Conservation (phyloP, 2,888 invertebrate genomes). For the Criorhina ranunculi region DNA sequence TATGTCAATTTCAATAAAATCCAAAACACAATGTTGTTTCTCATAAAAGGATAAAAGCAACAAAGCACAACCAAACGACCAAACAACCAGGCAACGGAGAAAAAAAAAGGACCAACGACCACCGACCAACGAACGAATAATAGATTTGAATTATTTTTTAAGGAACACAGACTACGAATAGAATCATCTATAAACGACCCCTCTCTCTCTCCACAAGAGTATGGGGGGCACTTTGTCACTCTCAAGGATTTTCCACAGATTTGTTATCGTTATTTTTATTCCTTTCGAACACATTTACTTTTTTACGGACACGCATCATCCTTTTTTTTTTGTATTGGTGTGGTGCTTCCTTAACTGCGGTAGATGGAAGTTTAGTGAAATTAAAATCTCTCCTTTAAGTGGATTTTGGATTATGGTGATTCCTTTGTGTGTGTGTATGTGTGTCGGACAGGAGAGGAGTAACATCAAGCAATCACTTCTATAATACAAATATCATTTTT, state of each 20-base stretch:
- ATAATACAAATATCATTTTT: slow-evolving; percentile 15
- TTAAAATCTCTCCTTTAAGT: slow-evolving; percentile 20
- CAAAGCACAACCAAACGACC: slow-evolving; percentile 30
- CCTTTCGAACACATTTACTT: slow-evolving; percentile 18
- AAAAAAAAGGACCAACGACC: slow-evolving; percentile 28
- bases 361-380: slow-evolving; percentile 7
- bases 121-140: slow-evolving; percentile 38
- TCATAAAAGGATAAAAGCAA: slow-evolving; percentile 44
- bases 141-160: slow-evolving; percentile 54
- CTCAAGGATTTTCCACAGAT: slow-evolving; percentile 36
- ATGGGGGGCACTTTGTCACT: slow-evolving; percentile 22
- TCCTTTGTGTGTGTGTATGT: neutral
- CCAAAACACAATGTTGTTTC: slow-evolving; percentile 36
- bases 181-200: neutral
- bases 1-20: slow-evolving; percentile 41
- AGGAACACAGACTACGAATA: slow-evolving; percentile 14
- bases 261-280: slow-evolving; percentile 41
- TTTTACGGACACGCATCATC: slow-evolving; percentile 36
- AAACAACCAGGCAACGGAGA: too few relatives aligned
- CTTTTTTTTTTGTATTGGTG: neutral
- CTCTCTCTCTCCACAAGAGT: neutral
- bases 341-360: neutral
- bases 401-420: slow-evolving; percentile 1
- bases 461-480: neutral
- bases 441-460: neutral